A percentile compares a stretch with the other conserved stretches of the same genome.
Evolutionary conservation across 2,888 invertebrate species (phyloP).

Genomic region (Tiliacea citrago): DNA sequence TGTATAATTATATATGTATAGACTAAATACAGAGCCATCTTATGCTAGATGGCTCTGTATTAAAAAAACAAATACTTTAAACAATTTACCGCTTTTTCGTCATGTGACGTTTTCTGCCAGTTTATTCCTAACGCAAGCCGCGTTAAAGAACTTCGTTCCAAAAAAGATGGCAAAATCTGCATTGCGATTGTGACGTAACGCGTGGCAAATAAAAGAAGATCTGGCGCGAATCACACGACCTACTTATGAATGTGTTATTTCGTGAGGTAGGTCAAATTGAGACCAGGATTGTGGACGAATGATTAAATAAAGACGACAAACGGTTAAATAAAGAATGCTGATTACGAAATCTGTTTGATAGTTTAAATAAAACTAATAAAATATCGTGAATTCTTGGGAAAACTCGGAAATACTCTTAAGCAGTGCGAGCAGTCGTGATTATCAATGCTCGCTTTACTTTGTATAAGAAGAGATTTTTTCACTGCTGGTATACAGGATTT

Average conservation of each 20-base stretch:
- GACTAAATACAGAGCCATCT: too few relatives aligned
- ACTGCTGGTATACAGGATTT: too few relatives aligned
- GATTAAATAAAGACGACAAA: too few relatives aligned
- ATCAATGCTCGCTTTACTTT: background rate
- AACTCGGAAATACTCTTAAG: background rate
- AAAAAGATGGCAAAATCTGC: constrained; percentile 28
- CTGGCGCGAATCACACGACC: constrained; percentile 47
- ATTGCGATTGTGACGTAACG: constrained; percentile 53
- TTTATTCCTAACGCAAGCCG: too few relatives aligned
- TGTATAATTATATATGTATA: too few relatives aligned
- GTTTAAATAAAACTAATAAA: background rate
- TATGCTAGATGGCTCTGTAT: too few relatives aligned
- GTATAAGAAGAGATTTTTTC: too few relatives aligned
- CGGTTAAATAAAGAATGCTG: background rate
- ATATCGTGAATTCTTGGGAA: background rate
- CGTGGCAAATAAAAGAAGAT: constrained; percentile 40
- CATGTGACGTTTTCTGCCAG: too few relatives aligned
- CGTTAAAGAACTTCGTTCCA: too few relatives aligned
- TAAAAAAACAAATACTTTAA: too few relatives aligned
- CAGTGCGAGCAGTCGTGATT: background rate
- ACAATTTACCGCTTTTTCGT: too few relatives aligned
- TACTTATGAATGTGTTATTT: constrained; percentile 57
- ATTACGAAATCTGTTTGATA: background rate
- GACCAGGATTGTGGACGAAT: too few relatives aligned
- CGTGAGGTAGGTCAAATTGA: constrained; percentile 47